phyloP scores from a whole-genome alignment of 1,140 invertebrate species.

The Drosophila setifemur region DNA sequence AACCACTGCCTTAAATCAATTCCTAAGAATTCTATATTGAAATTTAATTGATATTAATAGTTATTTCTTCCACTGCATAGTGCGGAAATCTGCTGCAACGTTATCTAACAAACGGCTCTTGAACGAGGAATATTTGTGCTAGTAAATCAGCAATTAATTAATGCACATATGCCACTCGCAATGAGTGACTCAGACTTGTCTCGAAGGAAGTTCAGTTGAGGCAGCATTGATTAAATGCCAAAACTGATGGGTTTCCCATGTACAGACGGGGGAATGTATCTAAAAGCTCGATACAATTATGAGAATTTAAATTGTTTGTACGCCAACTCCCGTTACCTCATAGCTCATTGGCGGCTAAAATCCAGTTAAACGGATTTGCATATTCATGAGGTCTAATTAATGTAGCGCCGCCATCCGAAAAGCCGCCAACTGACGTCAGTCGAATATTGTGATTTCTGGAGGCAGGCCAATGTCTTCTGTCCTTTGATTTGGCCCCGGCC shows the following conservation, averaged over 20 bases:
- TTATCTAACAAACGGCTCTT: constrained; percentile 55
- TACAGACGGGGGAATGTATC: constrained; percentile 23
- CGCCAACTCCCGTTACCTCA: constrained; percentile 36
- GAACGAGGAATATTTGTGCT: constrained; percentile 53
- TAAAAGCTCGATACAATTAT: constrained; percentile 35
- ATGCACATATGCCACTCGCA: constrained; percentile 37
- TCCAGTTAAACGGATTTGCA: constrained; percentile 23
- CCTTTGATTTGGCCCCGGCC: constrained; percentile 1
- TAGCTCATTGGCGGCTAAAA: constrained; percentile 21
- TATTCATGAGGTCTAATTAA: constrained; percentile 65
- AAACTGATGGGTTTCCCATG: constrained; percentile 64
- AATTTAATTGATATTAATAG: too few relatives aligned
- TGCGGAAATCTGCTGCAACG: not conserved
- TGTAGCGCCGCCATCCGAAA: constrained; percentile 30
- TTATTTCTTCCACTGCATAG: constrained; percentile 10
- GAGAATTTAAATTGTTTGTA: constrained; percentile 10
- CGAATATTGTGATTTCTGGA: constrained; percentile 11
- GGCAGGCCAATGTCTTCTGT: not conserved
- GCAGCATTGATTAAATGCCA: constrained; percentile 55
- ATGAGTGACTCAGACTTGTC: constrained; percentile 44
- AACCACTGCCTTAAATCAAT: too few relatives aligned
- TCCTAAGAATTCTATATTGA: too few relatives aligned
- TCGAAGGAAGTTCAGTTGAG: constrained; percentile 16
- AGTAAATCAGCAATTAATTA: constrained; percentile 55
- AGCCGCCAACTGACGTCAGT: constrained; percentile 16